Base-by-base conservation (phyloP, 2,113 vertebrate species). In the Chaetodon auriga region DNA sequence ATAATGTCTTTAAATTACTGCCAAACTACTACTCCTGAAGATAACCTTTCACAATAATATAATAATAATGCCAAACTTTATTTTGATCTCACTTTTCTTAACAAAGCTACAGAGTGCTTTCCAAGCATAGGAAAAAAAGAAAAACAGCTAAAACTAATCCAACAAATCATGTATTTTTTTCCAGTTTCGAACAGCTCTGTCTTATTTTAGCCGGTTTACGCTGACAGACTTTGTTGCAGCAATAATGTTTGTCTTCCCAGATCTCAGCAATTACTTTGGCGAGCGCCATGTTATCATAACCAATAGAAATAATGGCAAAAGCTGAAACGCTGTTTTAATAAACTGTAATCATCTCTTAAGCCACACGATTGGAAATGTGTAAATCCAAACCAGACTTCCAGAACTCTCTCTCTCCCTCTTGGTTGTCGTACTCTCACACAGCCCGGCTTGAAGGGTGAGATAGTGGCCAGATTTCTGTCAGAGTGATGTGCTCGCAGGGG, bases 381-480 rank as follows among this genome's bases (percentile, higher is more conserved):
- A 16, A 75, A 61, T 53, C 14, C 15, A n/a, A 68, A 25, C 10
- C 30, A 36, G 36, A 60, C 51, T 68, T 48, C 46, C 30, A 14
- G 13, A 60, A 46, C 58, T 18, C 54, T 57, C 61, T 43, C 18
- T 54, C 16, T 36, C 62, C 23, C 75, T 61, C 85, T 78, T 53
- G 36, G n/a, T 58, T 30, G 46, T 55, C 63, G 65, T 63, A 36
- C 62, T 82, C 81, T 90, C 79, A 90, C 81, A 73, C 82, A 85
- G 73, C 9, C 58, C 45, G 86, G 84, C 72, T 91, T 83, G 81
- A 78, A 90, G 89, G 90, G 84, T 69, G 71, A 90, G 85, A 92
- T 78, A 78, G 92, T 89, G 92, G 90, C 92, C 93, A 95, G 90
- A 90, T 90, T 93, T 89, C 87, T 92, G 93, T 95, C 94, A 94